Base-by-base conservation (phyloP, 2,888 invertebrate species). In the Ennomos erosarius region DNA sequence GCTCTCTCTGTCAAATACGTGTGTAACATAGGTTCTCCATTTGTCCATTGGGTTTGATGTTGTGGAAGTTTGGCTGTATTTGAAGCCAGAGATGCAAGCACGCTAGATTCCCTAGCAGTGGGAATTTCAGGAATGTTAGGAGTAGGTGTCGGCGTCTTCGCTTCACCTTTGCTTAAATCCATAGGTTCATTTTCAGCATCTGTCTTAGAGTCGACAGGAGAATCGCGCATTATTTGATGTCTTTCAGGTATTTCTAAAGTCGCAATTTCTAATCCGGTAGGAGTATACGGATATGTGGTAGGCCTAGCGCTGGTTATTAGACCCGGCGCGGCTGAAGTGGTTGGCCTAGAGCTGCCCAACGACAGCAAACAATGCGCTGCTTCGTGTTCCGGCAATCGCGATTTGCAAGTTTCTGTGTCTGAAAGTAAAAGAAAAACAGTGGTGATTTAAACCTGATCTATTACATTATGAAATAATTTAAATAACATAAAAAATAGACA, bases 331-430 rank as follows among this genome's bases (percentile, higher is more conserved):
- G 88, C 82, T 9, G 88, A 84, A 5, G 88, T 83, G 1, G 93
- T 89, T 8, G 94, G 93, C 43, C 94, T 90, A 72, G 92, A 88
- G 16, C 93, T 95, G 5, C 96, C 95, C 44, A 98, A 87, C 37
- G 97, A 96, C 40, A 98, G 84, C 58, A 98, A 87, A 76, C 97
- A 96, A 71, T 96, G 95, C 0, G 97, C 97, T 8, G 97, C 97
- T 88, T 97, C 97, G 72, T 97, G 97, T 82, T 97, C 97, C 72
- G 95, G 95, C 66, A 95, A 86, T n/a, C 95, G 90, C 9, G 95
- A 94, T 75, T 94, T 95, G 62, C 94, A 95, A 69, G 94, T 94
- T 82, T 95, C 95, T 68, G 93, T 92, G 85, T 95, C 94, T 94
- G 85, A 44, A 84, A 84, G 59, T 46, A 11, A 40, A 48, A 33